A percentile compares a stretch with the other conserved stretches of the same genome.
Conservation (phyloP, 2,888 invertebrate genomes). For the Tolmerus cingulatus region DNA sequence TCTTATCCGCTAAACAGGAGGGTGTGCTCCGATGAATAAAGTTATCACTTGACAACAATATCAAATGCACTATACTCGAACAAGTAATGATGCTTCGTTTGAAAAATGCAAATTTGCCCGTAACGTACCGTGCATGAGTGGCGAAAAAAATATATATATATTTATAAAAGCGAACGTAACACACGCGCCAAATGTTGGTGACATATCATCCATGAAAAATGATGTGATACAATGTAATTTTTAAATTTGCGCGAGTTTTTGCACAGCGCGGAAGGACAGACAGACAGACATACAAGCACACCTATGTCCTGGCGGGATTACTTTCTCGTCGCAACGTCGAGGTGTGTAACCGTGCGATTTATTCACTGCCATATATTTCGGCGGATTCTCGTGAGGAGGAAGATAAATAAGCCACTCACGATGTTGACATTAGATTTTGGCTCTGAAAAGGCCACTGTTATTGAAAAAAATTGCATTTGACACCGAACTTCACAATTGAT, state of each 20-base stretch:
- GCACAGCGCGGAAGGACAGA: background rate
- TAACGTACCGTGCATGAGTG: conserved; percentile 7
- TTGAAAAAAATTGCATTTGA: conserved; percentile 37
- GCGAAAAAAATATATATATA: background rate
- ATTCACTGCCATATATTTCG: conserved; percentile 13
- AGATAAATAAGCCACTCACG: conserved; percentile 18
- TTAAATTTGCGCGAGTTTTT: conserved; percentile 37
- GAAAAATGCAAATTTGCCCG: conserved; percentile 18
- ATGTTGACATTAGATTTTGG: conserved; percentile 3
- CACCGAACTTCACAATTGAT: conserved; percentile 7
- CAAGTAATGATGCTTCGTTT: conserved; percentile 10
- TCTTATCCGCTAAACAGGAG: background rate
- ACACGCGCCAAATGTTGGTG: conserved; percentile 46
- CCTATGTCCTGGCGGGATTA: conserved; percentile 3
- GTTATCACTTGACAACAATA: conserved; percentile 35
- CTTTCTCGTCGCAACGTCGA: conserved; percentile 1
- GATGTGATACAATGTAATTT: conserved; percentile 45
- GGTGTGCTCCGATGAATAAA: conserved; percentile 26
- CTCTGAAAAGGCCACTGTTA: background rate
- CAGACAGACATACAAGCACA: background rate
- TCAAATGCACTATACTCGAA: conserved; percentile 21
- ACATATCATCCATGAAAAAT: conserved; percentile 45
- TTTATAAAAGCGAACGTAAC: background rate
- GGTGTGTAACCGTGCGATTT: background rate
- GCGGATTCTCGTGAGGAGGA: conserved; percentile 1